These are phyloP conservation scores for Hyperoplus immaculatus DNA, from an alignment of 2,797 vertebrate species.

Conservation along the genomic window DNA sequence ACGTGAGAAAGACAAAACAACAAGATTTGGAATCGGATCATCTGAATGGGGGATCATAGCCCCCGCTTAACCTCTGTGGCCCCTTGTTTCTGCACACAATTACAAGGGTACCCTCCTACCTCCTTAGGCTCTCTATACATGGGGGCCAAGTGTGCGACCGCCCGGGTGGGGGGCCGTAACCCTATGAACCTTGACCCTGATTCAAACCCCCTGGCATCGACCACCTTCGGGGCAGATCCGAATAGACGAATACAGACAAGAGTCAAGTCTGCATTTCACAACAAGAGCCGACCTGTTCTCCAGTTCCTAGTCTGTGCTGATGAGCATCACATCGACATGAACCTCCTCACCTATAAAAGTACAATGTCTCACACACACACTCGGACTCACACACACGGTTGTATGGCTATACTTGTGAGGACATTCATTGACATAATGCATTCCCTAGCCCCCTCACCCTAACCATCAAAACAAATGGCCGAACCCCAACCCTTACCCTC, in stretches of 20 bases:
- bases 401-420: too few relatives aligned
- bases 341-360: slow-evolving; percentile 3
- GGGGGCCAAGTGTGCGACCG: slow-evolving; percentile 66
- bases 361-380: slow-evolving; percentile 30
- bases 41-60: slow-evolving; percentile 52
- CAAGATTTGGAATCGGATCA: slow-evolving; percentile 16
- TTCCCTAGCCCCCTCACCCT: too few relatives aligned
- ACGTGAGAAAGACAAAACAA: slow-evolving; percentile 51
- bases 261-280: slow-evolving; percentile 64
- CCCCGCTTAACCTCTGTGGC: slow-evolving; percentile 63
- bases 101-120: slow-evolving; percentile 70
- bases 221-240: slow-evolving; percentile 50
- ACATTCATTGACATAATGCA: too few relatives aligned
- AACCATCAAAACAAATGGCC: too few relatives aligned
- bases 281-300: slow-evolving; percentile 69
- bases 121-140: slow-evolving; percentile 66
- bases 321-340: slow-evolving; percentile 21
- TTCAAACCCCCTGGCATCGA: slow-evolving; percentile 34
- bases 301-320: slow-evolving; percentile 32
- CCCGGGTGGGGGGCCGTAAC: slow-evolving; percentile 47
- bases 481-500: too few relatives aligned
- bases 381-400: slow-evolving; percentile 39
- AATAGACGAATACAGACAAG: slow-evolving; percentile 47
- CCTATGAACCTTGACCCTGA: slow-evolving; percentile 69
- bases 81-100: slow-evolving; percentile 32